phyloP scores from a whole-genome alignment of 2,888 invertebrate genomes.

The Sthenelais limicola region DNA sequence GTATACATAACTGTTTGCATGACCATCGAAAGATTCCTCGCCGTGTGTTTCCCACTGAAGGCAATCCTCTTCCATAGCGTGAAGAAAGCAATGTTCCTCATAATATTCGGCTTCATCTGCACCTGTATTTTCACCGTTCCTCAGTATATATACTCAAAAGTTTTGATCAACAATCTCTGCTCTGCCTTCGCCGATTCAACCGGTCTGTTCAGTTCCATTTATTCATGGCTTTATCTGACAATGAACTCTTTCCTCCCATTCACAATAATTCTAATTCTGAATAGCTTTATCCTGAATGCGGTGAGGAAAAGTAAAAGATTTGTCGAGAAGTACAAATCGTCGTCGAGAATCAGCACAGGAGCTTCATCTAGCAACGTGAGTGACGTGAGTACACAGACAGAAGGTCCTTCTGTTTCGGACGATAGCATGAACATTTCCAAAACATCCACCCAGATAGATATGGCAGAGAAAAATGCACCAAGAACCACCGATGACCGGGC shows the following conservation, averaged over 20 bases:
- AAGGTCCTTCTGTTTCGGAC: background rate
- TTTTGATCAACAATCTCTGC: slow-evolving; percentile 4
- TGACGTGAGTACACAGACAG: background rate
- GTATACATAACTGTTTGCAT: background rate
- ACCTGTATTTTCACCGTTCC: slow-evolving; percentile 1
- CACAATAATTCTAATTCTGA: slow-evolving; percentile 16
- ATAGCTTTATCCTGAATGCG: background rate
- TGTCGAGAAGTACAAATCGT: too few species aligned
- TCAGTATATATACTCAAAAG: background rate
- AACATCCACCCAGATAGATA: background rate
- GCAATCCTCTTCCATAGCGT: background rate
- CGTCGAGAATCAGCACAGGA: too few species aligned
- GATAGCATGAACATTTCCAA: background rate
- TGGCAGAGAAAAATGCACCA: background rate
- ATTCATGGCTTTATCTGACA: slow-evolving; percentile 14
- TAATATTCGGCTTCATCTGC: background rate
- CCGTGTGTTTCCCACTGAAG: background rate
- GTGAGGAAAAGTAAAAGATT: background rate
- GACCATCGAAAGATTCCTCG: slow-evolving; percentile 10
- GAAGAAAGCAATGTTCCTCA: background rate
- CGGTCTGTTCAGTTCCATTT: slow-evolving; percentile 10
- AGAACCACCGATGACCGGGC: background rate
- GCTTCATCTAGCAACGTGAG: too few species aligned
- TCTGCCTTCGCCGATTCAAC: slow-evolving; percentile 9
- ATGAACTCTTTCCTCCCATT: slow-evolving; percentile 24